Evolutionary conservation across 2,888 invertebrate species (phyloP).

Genomic region (Lepidochitona cinerea): DNA sequence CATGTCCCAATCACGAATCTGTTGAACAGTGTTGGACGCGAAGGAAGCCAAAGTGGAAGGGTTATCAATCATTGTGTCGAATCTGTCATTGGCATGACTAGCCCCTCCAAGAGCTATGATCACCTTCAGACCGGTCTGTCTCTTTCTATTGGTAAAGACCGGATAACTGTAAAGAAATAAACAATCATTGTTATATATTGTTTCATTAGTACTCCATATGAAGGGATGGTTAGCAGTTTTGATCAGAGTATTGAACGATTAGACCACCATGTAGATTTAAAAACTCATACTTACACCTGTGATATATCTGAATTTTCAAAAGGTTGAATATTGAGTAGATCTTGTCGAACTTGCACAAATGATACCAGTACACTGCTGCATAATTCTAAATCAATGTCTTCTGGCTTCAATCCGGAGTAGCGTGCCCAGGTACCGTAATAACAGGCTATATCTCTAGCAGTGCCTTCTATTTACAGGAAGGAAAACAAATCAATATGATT

Average conservation of each 20-base stretch:
- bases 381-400: neutral
- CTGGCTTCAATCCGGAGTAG: neutral
- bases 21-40: neutral
- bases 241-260: too few species aligned
- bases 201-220: too few species aligned
- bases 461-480: neutral
- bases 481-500: neutral
- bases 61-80: neutral
- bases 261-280: too few species aligned
- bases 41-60: neutral
- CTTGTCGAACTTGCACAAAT: neutral
- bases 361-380: neutral
- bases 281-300: neutral
- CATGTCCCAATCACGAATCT: neutral
- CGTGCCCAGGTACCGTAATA: neutral
- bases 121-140: neutral
- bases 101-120: neutral
- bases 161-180: constrained; percentile 3
- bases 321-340: neutral
- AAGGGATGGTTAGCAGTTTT: too few species aligned
- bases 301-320: neutral
- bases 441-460: neutral
- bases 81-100: neutral
- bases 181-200: too few species aligned
- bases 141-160: neutral